Conservation (phyloP, 2,113 vertebrate genomes). For the Perccottus glenii region DNA sequence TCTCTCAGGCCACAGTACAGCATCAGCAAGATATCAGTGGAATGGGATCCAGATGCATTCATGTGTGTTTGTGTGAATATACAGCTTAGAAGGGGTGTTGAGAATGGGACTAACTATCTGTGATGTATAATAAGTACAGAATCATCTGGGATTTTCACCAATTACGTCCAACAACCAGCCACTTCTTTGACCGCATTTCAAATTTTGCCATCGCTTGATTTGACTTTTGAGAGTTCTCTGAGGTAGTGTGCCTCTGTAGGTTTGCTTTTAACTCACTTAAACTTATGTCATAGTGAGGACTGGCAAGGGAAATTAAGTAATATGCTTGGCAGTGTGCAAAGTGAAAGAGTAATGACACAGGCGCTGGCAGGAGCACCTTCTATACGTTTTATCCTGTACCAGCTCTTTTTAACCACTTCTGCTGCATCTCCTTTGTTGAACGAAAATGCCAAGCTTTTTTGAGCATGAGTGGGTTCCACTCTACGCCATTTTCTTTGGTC, state of each 20-base stretch:
- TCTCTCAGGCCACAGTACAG: constrained; percentile 59
- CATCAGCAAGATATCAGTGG: constrained; percentile 54
- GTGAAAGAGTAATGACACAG: constrained; percentile 59
- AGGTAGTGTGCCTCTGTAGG: constrained; percentile 31
- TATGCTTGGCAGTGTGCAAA: constrained; percentile 44
- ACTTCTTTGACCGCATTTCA: constrained; percentile 50
- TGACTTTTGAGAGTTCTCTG: constrained; percentile 45
- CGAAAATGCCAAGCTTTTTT: constrained; percentile 38
- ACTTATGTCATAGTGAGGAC: constrained; percentile 49
- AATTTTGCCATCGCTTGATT: constrained; percentile 51
- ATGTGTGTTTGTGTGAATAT: constrained; percentile 20
- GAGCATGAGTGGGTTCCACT: constrained; percentile 29
- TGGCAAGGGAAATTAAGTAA: constrained; percentile 59
- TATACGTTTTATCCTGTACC: constrained; percentile 48
- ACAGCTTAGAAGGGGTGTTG: constrained; percentile 7
- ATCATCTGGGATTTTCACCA: constrained; percentile 32
- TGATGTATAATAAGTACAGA: constrained; percentile 39
- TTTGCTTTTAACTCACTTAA: constrained; percentile 63
- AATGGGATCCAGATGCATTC: constrained; percentile 28
- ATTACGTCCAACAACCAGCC: constrained; percentile 37
- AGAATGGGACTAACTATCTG: constrained; percentile 37
- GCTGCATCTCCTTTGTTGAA: constrained; percentile 21
- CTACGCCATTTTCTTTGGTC: constrained; percentile 44
- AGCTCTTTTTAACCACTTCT: constrained; percentile 66
- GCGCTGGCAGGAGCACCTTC: constrained; percentile 31